Percentiles rank a stretch among this genome's conserved stretches.
Conservation (phyloP, 37 sponge, comb jelly and placozoan genomes). For the Trichoplax adhaerens region DNA sequence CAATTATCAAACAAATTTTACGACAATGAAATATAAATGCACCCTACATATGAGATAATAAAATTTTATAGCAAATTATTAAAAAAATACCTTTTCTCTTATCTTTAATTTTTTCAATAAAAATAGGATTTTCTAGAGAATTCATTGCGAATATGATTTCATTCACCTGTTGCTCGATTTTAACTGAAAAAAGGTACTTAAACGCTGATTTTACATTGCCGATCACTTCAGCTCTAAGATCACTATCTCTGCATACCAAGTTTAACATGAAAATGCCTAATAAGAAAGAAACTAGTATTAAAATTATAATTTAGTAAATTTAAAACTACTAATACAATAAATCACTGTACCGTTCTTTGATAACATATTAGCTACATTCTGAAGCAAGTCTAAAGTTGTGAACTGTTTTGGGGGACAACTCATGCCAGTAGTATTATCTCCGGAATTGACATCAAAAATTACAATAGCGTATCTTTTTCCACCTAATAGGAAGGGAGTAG, state of each 20-base stretch:
- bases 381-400: constrained; percentile 18
- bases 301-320: no score
- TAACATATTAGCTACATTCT: constrained; percentile 11
- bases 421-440: constrained; percentile 24
- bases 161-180: no score
- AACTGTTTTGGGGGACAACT: constrained; percentile 48
- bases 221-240: not conserved
- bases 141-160: no score
- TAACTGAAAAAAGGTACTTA: not conserved
- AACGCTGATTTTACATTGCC: not conserved
- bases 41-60: no score
- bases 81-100: no score
- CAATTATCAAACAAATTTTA: no score
- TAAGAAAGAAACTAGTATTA: not conserved
- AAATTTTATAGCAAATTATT: no score
- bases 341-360: constrained; percentile 2
- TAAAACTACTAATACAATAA: no score
- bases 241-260: constrained; percentile 19
- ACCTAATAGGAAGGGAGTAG: not conserved
- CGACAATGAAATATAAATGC: no score
- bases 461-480: constrained; percentile 30
- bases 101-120: no score
- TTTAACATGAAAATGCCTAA: constrained; percentile 30
- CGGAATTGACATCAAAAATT: constrained; percentile 56
- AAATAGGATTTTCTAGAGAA: no score